Evolutionary conservation across 2,888 invertebrate genomes (phyloP).

Genomic region (Pyrochroa serraticornis): DNA sequence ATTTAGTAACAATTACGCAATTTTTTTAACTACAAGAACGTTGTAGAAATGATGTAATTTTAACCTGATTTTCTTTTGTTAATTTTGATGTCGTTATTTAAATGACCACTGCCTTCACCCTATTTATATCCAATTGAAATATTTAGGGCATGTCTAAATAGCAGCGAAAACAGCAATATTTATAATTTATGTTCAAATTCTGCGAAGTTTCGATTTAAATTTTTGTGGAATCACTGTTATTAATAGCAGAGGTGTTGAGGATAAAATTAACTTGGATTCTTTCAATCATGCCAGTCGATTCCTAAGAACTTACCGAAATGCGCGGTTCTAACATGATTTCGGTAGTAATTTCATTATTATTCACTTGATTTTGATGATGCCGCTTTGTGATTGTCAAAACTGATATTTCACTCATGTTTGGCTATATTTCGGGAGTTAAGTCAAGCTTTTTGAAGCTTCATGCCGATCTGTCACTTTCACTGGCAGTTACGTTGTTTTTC

Average conservation of each 20-base stretch:
- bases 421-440: too few species aligned
- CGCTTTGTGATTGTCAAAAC: background rate
- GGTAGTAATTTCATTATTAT: slow-evolving; percentile 4
- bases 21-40: slow-evolving; percentile 1
- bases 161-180: slow-evolving; percentile 1
- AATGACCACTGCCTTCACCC: too few species aligned
- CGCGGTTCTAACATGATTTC: slow-evolving; percentile 17
- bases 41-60: background rate
- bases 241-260: slow-evolving; percentile 14
- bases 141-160: too few species aligned
- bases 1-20: slow-evolving; percentile 26
- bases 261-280: slow-evolving; percentile 14
- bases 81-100: background rate
- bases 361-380: background rate
- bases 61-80: background rate
- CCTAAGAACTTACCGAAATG: slow-evolving; percentile 20
- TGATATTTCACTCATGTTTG: background rate
- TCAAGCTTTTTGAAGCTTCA: too few species aligned
- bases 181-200: slow-evolving; percentile 4
- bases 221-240: slow-evolving; percentile 10
- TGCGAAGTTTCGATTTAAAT: slow-evolving; percentile 1
- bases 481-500: too few species aligned
- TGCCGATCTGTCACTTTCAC: too few species aligned
- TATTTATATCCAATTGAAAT: too few species aligned
- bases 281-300: slow-evolving; percentile 1